These are phyloP conservation scores for Schizopygopsis pylzovi DNA, from an alignment of 2,797 vertebrate species.

Conservation along the genomic window DNA sequence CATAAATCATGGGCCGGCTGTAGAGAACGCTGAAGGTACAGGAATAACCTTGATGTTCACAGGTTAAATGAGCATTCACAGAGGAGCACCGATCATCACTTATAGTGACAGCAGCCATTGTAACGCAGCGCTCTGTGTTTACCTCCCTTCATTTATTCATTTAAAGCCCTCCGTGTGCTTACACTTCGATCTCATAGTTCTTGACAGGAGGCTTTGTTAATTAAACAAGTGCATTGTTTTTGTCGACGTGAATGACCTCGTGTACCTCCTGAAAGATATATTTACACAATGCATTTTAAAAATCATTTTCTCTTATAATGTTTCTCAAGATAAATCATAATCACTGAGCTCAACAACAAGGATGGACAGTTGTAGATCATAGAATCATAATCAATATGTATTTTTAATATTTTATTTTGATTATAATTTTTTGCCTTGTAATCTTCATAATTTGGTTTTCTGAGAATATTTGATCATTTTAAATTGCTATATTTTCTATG, in stretches of 20 bases:
- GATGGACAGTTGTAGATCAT: not conserved
- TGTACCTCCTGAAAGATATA: not conserved
- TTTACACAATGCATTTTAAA: not conserved
- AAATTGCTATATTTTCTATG: not conserved
- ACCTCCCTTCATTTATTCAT: conserved; percentile 73
- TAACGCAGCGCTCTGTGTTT: conserved; percentile 64
- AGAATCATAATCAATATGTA: no score
- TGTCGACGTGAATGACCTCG: not conserved
- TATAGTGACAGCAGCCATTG: conserved; percentile 73
- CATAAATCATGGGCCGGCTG: conserved; percentile 90
- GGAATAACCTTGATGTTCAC: conserved; percentile 93
- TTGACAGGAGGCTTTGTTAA: not conserved
- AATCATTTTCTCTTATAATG: not conserved
- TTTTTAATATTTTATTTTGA: no score
- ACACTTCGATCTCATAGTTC: conserved; percentile 15
- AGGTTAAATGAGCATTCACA: conserved; percentile 86
- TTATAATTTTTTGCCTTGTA: no score
- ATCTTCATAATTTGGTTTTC: no score
- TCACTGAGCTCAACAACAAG: not conserved
- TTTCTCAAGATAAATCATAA: not conserved
- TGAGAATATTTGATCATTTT: not conserved
- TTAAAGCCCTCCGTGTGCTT: conserved; percentile 44
- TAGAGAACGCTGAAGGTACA: conserved; percentile 81
- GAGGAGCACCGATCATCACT: conserved; percentile 75
- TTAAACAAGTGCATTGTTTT: conserved; percentile 36